These are phyloP conservation scores for Laspeyria flexula DNA, from an alignment of 2,888 invertebrate species.

Conservation along the genomic window DNA sequence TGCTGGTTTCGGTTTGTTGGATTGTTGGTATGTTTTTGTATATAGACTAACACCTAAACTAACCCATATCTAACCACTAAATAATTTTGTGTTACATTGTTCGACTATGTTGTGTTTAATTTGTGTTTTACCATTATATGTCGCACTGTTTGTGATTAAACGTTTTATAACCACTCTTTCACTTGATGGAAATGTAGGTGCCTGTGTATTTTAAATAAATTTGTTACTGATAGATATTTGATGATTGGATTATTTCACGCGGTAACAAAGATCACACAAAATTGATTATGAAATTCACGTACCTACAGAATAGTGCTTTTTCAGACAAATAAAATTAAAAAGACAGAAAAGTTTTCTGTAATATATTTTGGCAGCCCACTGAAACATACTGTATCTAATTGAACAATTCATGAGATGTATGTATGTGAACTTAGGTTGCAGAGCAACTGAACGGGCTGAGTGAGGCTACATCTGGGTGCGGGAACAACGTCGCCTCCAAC, in stretches of 20 bases:
- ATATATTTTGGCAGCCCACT: too few species aligned
- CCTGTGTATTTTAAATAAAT: not conserved
- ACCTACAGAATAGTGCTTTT: too few species aligned
- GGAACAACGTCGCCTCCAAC: slow-evolving; percentile 45
- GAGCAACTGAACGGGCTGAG: slow-evolving; percentile 75
- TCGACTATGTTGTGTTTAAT: slow-evolving; percentile 37
- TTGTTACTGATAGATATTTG: not conserved
- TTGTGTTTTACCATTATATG: slow-evolving; percentile 37
- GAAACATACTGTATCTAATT: not conserved
- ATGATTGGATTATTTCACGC: too few species aligned
- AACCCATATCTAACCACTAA: slow-evolving; percentile 54
- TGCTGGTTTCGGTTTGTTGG: slow-evolving; percentile 61
- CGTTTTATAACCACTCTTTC: slow-evolving; percentile 26
- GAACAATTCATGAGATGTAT: not conserved
- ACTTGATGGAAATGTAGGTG: slow-evolving; percentile 18
- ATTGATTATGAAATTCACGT: too few species aligned
- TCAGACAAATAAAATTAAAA: too few species aligned
- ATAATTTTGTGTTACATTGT: slow-evolving; percentile 45
- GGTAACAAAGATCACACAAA: too few species aligned
- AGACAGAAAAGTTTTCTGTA: too few species aligned
- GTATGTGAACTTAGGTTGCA: slow-evolving; percentile 69
- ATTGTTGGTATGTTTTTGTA: slow-evolving; percentile 33
- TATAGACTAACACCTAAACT: slow-evolving; percentile 67
- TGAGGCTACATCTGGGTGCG: slow-evolving; percentile 51
- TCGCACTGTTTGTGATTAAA: slow-evolving; percentile 48